These are phyloP conservation scores for Caenorhabditis sinica DNA, from an alignment of 2,888 invertebrate species.

Conservation along the genomic window DNA sequence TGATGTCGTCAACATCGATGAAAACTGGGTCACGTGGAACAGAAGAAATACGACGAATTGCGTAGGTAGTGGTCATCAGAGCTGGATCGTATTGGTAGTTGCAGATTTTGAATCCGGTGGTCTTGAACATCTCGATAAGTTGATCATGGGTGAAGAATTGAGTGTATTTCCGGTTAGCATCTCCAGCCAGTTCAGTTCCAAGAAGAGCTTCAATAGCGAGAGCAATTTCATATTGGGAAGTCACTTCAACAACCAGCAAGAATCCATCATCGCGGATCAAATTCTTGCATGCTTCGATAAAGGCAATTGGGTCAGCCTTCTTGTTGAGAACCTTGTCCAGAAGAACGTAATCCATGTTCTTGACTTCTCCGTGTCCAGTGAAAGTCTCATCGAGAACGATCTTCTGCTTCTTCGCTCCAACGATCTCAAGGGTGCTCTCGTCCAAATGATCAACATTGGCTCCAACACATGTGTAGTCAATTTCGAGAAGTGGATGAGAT, in stretches of 20 bases:
- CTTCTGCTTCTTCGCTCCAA: slow-evolving; percentile 79
- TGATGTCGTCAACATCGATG: slow-evolving; percentile 82
- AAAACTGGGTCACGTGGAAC: slow-evolving; percentile 79
- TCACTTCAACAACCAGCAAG: slow-evolving; percentile 84
- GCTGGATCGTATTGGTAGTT: slow-evolving; percentile 78
- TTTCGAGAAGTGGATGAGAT: slow-evolving; percentile 82
- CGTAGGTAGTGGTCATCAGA: slow-evolving; percentile 78
- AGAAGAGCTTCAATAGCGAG: slow-evolving; percentile 75
- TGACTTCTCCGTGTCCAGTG: slow-evolving; percentile 75
- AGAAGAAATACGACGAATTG: slow-evolving; percentile 76
- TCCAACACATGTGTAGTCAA: slow-evolving; percentile 63
- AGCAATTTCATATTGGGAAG: slow-evolving; percentile 83
- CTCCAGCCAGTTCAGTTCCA: slow-evolving; percentile 71
- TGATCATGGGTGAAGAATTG: slow-evolving; percentile 78
- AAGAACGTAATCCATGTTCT: slow-evolving; percentile 81
- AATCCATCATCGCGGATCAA: slow-evolving; percentile 84
- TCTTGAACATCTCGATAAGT: slow-evolving; percentile 77
- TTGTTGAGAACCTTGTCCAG: slow-evolving; percentile 80
- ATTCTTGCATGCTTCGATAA: slow-evolving; percentile 76
- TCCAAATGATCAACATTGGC: slow-evolving; percentile 80
- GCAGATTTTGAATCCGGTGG: slow-evolving; percentile 82
- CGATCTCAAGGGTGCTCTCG: slow-evolving; percentile 80
- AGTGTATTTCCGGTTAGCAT: slow-evolving; percentile 73
- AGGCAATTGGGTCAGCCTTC: slow-evolving; percentile 80
- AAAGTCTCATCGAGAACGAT: slow-evolving; percentile 73